Conservation (phyloP, 2,797 vertebrate species). For the Rhynchotus rufescens region DNA sequence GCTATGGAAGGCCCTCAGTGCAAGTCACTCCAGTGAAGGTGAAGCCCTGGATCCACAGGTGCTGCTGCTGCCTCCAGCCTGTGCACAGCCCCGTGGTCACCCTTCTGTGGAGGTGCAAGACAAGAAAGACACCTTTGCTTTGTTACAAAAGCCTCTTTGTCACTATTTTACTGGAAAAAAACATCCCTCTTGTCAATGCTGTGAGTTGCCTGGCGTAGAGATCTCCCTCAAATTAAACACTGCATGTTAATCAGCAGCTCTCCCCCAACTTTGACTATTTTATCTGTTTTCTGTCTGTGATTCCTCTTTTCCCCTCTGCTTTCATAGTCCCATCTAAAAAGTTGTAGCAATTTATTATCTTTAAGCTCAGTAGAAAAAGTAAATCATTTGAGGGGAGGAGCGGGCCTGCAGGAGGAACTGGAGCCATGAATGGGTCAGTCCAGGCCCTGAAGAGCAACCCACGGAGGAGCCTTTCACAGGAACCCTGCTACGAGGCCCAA, state of each 20-base stretch:
- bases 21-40: not conserved
- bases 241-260: too few relatives aligned
- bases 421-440: not conserved
- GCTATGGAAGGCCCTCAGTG: rapidly evolving
- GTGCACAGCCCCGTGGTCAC: too few relatives aligned
- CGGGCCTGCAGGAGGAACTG: not conserved
- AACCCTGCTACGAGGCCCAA: not conserved
- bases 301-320: not conserved
- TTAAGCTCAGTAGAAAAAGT: not conserved
- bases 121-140: not conserved
- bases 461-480: not conserved
- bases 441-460: not conserved
- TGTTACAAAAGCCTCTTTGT: not conserved
- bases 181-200: not conserved
- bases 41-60: rapidly evolving
- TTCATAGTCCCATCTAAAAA: not conserved
- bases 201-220: not conserved
- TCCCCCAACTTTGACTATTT: rapidly evolving
- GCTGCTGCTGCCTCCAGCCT: rapidly evolving
- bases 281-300: not conserved
- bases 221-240: not conserved
- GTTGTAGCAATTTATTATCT: not conserved
- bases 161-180: not conserved
- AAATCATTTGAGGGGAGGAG: not conserved
- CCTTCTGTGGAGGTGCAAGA: not conserved